Evolutionary conservation across 2,888 invertebrate species (phyloP).

Genomic region (Acheta domesticus): DNA sequence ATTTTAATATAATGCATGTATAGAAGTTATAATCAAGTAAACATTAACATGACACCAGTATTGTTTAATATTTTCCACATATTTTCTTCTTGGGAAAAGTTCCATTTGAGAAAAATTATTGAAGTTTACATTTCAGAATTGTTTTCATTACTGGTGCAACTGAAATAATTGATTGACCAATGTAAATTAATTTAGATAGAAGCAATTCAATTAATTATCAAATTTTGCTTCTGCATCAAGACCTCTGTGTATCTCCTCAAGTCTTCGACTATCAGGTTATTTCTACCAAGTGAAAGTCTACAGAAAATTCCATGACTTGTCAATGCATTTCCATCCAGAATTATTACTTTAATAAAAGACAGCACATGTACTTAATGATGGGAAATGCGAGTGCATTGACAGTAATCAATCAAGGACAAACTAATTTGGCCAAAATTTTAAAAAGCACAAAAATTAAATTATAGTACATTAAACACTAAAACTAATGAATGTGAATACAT

Average conservation of each 20-base stretch:
- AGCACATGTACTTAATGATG: not conserved
- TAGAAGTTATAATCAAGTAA: not conserved
- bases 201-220: not conserved
- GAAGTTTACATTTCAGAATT: not conserved
- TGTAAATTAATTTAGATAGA: not conserved
- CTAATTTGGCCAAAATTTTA: not conserved
- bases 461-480: not conserved
- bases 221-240: not conserved
- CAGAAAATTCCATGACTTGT: constrained; percentile 3
- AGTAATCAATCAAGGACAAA: not conserved
- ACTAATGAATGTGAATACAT: constrained; percentile 21
- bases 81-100: not conserved
- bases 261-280: not conserved
- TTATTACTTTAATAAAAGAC: not conserved
- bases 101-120: not conserved
- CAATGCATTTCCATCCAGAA: not conserved
- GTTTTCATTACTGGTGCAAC: not conserved
- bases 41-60: not conserved
- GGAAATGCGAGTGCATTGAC: not conserved
- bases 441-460: not conserved
- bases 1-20: not conserved
- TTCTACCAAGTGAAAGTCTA: not conserved
- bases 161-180: not conserved
- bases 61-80: not conserved
- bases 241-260: not conserved